Evolutionary conservation across 2,113 vertebrate species (phyloP), one percentile per base, ranked within the genome.

Genomic region (Neodon shergylaensis): DNA sequence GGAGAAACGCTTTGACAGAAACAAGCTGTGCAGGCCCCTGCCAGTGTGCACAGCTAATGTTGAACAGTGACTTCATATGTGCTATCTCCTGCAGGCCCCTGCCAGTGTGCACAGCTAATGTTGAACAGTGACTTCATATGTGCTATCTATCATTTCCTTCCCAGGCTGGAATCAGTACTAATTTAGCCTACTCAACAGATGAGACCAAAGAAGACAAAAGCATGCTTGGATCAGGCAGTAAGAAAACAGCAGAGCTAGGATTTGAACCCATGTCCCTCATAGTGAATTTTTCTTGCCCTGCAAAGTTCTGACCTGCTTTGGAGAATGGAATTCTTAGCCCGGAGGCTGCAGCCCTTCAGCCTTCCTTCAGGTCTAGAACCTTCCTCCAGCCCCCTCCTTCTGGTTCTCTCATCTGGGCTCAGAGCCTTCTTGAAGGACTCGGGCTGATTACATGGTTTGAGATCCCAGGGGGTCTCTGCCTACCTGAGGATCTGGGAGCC

Each of bases 371-470:
- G 39, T n/a, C 21, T 82, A 10, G 19, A 31, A 39, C 39, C 88
- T 81, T 89, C 82, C 42, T 58, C 78, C 87, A 65, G 77, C 61
- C 33, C 42, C 52, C 83, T 90, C 82, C 82, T 22, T 58, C 76
- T 44, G 36, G 61, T 83, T 88, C n/a, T 79, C 47, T 47, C 0
- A 1, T 33, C 84, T 79, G 82, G 93, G 92, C 49, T 94, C 54
- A 24, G 52, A 90, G 78, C 24, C 94, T 72, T 39, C 0, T 79
- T 94, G 97, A 87, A 94, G 87, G 26, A 52, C 85, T 92, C 93
- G 28, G 70, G 39, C 66, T 94, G 88, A 94, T 85, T 76, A 96
- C 94, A 95, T 73, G 91, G 95, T 97, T 95, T 96, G 85, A 86
- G 7, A 79, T 66, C 70, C 90, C 82, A 73, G 36, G 66, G 54